Conservation (phyloP, 2,113 vertebrate genomes). For the Paradisaea rubra region DNA sequence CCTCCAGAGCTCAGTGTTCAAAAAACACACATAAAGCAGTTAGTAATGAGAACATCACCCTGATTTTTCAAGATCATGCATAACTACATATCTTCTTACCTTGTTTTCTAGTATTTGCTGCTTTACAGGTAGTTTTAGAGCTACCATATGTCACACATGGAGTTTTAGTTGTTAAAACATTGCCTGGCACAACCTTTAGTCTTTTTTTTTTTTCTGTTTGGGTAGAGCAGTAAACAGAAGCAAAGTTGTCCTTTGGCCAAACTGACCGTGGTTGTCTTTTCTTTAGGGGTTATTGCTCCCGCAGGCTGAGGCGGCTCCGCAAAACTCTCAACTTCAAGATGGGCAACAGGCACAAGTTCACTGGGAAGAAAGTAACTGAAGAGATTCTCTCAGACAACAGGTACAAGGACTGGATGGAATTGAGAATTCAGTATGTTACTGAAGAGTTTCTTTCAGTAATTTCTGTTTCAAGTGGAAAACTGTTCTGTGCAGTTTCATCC, state of each 20-base stretch:
- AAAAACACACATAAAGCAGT: background rate
- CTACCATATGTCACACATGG: rapidly evolving
- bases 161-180: background rate
- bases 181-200: background rate
- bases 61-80: background rate
- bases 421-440: background rate
- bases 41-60: background rate
- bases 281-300: conserved; percentile 91
- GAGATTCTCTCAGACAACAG: conserved; percentile 93
- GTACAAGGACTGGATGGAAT: conserved; percentile 51
- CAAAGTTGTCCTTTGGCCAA: background rate
- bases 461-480: background rate
- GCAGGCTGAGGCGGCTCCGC: conserved; percentile 88
- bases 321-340: conserved; percentile 97
- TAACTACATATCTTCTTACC: rapidly evolving
- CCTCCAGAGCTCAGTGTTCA: background rate
- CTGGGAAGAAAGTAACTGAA: conserved; percentile 91
- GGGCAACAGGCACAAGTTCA: conserved; percentile 96
- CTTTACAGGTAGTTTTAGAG: background rate
- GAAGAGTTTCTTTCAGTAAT: background rate
- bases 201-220: background rate
- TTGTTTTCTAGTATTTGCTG: background rate
- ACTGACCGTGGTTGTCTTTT: background rate
- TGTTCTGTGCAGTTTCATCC: background rate
- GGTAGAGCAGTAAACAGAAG: background rate